Evolutionary conservation across 2,113 vertebrate species (phyloP).

Genomic region (Galemys pyrenaicus): DNA sequence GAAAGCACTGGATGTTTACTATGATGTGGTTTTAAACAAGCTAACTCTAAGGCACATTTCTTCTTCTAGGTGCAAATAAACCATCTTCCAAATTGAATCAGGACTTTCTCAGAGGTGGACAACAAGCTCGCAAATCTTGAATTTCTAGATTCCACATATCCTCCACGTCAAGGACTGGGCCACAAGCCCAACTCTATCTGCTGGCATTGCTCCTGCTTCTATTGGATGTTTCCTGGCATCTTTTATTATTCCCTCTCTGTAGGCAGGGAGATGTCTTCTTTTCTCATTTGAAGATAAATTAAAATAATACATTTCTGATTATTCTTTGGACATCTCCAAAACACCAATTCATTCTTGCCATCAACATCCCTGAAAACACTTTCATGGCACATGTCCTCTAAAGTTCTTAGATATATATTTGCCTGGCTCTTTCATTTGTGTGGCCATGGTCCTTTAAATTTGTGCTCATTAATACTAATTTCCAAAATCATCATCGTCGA

Average conservation of each 20-base stretch:
- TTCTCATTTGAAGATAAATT: constrained; percentile 47
- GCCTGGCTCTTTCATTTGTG: not conserved
- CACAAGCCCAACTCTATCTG: constrained; percentile 45
- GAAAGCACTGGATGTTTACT: not conserved
- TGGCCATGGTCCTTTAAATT: not conserved
- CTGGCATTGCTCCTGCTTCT: constrained; percentile 34
- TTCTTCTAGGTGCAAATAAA: constrained; percentile 10
- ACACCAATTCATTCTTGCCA: constrained; percentile 40
- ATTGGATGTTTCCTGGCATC: constrained; percentile 62
- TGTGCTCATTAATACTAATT: not conserved
- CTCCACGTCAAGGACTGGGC: constrained; percentile 49
- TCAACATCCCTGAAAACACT: constrained; percentile 55
- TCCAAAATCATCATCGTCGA: not conserved
- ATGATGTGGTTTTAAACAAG: constrained; percentile 29
- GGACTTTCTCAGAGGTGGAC: constrained; percentile 41
- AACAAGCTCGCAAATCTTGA: constrained; percentile 21
- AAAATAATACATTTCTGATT: constrained; percentile 63
- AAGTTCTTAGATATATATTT: not conserved
- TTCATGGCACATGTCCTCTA: not conserved
- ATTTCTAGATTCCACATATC: constrained; percentile 47
- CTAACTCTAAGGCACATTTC: not conserved
- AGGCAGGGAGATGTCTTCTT: constrained; percentile 31
- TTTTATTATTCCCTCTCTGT: constrained; percentile 30
- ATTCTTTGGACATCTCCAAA: constrained; percentile 52
- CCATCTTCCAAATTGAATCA: constrained; percentile 66